phyloP scores from a whole-genome alignment of 2,113 vertebrate genomes.

The Eonycteris spelaea region DNA sequence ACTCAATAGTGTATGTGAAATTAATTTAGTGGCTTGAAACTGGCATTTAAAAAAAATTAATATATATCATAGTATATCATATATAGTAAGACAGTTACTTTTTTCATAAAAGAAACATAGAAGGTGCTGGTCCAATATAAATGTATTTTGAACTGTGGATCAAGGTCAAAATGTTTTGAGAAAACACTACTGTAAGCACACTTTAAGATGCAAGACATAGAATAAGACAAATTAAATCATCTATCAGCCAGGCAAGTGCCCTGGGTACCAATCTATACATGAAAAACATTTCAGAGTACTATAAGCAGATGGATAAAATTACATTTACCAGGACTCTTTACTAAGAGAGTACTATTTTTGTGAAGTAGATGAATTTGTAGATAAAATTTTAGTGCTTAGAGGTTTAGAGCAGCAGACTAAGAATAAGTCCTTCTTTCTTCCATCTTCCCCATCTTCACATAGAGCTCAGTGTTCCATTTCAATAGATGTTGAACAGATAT shows the following conservation, averaged over 20 bases:
- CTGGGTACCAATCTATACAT: neutral
- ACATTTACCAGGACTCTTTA: neutral
- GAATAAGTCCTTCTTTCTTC: neutral
- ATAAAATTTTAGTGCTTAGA: neutral
- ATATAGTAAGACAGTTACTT: neutral
- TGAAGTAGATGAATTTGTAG: neutral
- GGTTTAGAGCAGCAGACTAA: neutral
- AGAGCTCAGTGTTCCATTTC: neutral
- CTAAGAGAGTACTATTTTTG: neutral
- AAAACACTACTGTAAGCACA: neutral
- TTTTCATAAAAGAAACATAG: slow-evolving; percentile 32
- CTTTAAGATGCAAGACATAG: neutral
- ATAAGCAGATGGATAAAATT: neutral
- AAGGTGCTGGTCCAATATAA: neutral
- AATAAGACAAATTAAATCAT: neutral
- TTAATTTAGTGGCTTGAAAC: neutral
- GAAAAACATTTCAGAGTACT: neutral
- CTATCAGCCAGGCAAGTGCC: neutral
- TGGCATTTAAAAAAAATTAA: neutral
- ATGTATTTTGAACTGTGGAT: neutral
- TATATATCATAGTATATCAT: neutral
- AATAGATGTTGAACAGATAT: neutral
- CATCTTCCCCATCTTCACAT: neutral
- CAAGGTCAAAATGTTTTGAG: slow-evolving; percentile 1
- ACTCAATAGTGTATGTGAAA: neutral